phyloP scores from a whole-genome alignment of 1,140 invertebrate species.

The Notospermus geniculatus region DNA sequence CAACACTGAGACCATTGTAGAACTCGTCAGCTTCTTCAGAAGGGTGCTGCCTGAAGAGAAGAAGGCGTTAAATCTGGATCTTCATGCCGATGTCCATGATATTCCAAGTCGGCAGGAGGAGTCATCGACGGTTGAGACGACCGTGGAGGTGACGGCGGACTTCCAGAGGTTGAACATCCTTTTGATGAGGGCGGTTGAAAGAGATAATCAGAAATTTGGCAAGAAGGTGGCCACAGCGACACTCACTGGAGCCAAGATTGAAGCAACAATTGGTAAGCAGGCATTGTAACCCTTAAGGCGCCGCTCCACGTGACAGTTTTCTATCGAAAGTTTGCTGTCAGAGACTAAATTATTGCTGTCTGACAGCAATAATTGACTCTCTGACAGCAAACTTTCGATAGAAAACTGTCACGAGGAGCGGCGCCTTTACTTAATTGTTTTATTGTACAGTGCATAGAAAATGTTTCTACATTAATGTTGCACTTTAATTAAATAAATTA shows the following conservation, averaged over 20 bases:
- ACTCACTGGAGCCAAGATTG: slow-evolving; percentile 83
- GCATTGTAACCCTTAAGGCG: too few species aligned
- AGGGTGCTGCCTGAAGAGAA: slow-evolving; percentile 64
- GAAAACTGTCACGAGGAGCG: too few species aligned
- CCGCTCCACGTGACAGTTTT: too few species aligned
- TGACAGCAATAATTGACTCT: too few species aligned
- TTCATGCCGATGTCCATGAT: too few species aligned
- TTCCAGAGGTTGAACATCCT: slow-evolving; percentile 88
- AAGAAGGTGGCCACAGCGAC: slow-evolving; percentile 92
- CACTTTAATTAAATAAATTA: too few species aligned
- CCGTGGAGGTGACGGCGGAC: slow-evolving; percentile 84
- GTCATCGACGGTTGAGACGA: slow-evolving; percentile 25
- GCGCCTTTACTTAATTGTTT: neutral
- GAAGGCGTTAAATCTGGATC: too few species aligned
- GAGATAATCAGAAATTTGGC: slow-evolving; percentile 69
- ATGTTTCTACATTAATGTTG: too few species aligned
- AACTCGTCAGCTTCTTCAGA: slow-evolving; percentile 82
- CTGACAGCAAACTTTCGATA: too few species aligned
- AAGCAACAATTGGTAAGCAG: slow-evolving; percentile 74
- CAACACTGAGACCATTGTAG: slow-evolving; percentile 92
- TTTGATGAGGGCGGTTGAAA: slow-evolving; percentile 73
- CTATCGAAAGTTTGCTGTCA: slow-evolving; percentile 1
- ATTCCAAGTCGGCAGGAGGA: neutral
- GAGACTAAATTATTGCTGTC: too few species aligned
- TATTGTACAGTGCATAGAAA: too few species aligned